phyloP scores from a whole-genome alignment of 1,140 invertebrate genomes.

The Wasmannia auropunctata region DNA sequence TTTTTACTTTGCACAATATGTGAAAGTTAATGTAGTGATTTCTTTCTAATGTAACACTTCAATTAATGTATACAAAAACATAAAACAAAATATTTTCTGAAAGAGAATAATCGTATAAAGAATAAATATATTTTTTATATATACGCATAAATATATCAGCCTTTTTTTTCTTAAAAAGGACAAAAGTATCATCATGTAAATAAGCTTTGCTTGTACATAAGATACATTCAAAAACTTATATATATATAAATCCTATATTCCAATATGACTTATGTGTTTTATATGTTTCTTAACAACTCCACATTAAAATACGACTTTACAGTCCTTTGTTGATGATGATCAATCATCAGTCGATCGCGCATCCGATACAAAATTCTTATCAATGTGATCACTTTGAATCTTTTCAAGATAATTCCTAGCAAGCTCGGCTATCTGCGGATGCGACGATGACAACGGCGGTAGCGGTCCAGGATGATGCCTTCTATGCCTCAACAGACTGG shows the following conservation, averaged over 20 bases:
- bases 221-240: not conserved
- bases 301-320: not conserved
- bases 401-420: constrained; percentile 67
- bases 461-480: constrained; percentile 65
- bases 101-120: not conserved
- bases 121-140: not conserved
- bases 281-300: not conserved
- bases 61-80: not conserved
- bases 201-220: not conserved
- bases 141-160: not conserved
- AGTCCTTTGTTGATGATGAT: not conserved
- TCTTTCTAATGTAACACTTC: not conserved
- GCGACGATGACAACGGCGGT: constrained; percentile 45
- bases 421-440: constrained; percentile 74
- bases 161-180: not conserved
- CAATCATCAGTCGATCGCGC: not conserved
- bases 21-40: not conserved
- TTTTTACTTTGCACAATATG: not conserved
- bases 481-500: constrained; percentile 66
- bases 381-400: constrained; percentile 52
- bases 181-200: not conserved
- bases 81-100: not conserved
- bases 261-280: not conserved
- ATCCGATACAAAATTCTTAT: constrained; percentile 30
- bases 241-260: not conserved